Evolutionary conservation across 2,113 vertebrate species (phyloP).

Genomic region (Clarias macrocephalus): DNA sequence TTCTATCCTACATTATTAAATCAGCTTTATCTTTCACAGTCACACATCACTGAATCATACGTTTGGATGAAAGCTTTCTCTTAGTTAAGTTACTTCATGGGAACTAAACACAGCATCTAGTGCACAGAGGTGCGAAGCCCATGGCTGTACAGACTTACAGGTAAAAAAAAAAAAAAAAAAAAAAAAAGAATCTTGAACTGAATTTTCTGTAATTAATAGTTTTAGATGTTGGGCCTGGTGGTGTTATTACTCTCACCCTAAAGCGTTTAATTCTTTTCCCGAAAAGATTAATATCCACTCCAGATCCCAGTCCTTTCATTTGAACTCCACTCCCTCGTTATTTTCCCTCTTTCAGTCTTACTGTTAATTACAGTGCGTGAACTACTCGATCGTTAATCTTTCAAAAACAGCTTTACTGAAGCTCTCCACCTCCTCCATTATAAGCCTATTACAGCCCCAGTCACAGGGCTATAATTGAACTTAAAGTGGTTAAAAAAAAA

Average conservation of each 20-base stretch:
- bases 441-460: constrained; percentile 78
- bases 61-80: not conserved
- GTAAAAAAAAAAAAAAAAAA: not conserved
- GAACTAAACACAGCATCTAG: not conserved
- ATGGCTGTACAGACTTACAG: not conserved
- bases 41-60: constrained; percentile 2
- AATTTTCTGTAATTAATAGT: not conserved
- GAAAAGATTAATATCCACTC: constrained; percentile 32
- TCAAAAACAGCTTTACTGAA: constrained; percentile 76
- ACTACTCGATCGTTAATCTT: constrained; percentile 75
- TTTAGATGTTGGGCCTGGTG: not conserved
- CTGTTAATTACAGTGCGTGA: constrained; percentile 77
- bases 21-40: no score
- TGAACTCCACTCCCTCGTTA: constrained; percentile 48
- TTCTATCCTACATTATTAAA: no score
- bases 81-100: not conserved
- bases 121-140: not conserved
- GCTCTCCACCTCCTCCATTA: constrained; percentile 76
- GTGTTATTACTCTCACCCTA: not conserved
- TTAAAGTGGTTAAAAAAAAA: constrained; percentile 67
- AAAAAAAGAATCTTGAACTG: no score
- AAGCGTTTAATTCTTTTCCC: not conserved
- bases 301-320: constrained; percentile 44
- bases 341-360: constrained; percentile 61
- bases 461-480: constrained; percentile 73